phyloP scores from a whole-genome alignment of 2,113 vertebrate genomes.

The Phoenicopterus ruber region DNA sequence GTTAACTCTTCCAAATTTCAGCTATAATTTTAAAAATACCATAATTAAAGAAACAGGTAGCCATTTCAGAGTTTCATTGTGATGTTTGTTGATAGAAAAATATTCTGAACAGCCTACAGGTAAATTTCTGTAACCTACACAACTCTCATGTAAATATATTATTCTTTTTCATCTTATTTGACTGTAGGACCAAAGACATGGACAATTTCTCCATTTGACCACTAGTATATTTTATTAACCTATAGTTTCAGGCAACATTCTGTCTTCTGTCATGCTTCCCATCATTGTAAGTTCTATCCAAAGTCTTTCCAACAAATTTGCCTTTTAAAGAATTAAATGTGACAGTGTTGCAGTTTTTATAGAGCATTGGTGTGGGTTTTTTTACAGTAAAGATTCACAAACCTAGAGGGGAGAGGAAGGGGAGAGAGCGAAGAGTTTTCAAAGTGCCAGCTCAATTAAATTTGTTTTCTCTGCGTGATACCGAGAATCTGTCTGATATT shows the following conservation, averaged over 20 bases:
- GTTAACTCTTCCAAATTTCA: not conserved
- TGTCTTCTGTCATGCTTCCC: constrained; percentile 1
- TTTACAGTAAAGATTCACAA: not conserved
- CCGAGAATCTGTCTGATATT: not conserved
- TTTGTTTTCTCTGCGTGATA: not conserved
- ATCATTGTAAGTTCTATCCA: not conserved
- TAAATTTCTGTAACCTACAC: not conserved
- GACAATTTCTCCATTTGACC: not conserved
- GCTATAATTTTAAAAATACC: not conserved
- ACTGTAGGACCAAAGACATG: not conserved
- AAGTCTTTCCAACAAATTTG: not conserved
- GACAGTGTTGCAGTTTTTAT: not conserved
- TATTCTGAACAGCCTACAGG: not conserved
- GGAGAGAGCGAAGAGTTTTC: not conserved
- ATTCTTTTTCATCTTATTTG: constrained; percentile 4
- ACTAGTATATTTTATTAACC: constrained; percentile 3
- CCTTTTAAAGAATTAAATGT: not conserved
- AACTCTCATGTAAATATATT: not conserved
- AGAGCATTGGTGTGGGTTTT: not conserved
- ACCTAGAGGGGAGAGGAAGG: not conserved
- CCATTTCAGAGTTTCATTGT: not conserved
- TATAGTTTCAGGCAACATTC: not conserved
- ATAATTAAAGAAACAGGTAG: not conserved
- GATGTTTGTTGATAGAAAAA: not conserved
- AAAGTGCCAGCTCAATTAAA: not conserved